Evolutionary conservation across 1,140 invertebrate species (phyloP), one percentile per base, ranked within the genome.

Genomic region (Cotesia glomerata): DNA sequence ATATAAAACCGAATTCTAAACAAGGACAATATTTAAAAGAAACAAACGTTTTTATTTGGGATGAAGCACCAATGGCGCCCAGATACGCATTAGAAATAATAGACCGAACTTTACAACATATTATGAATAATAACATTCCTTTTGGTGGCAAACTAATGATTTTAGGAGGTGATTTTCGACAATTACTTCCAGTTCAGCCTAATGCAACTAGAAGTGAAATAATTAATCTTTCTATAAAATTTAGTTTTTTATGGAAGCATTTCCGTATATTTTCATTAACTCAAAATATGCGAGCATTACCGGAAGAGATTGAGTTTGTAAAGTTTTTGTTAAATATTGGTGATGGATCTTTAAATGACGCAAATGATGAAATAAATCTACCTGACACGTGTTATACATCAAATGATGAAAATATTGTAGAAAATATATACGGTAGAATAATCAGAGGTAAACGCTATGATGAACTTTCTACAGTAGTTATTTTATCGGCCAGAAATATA

Each of bases 61-160:
- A 45, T 45, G 80, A 83, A 71, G 79, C 77, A 4, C 75, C 77
- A 1, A 79, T 80, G 80, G 51, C 76, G 5, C 75, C 71, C 16
- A 36, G 64, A 16, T 72, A 68, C 45, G 76, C 74, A 0, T 34
- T 69, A 13, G 67, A 69, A 5, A 34, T 69, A 13, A 34, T 76
- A 8, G 76, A 81, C 64, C 61, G 72, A 61, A 74, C 73, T 62
- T 69, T 79, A 26, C 62, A 63, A 45, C 73, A 77, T 61, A 68
- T 79, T 45, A 71, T 73, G 72, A 70, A 71, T 62, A 64, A 68
- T 45, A 14, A 71, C 69, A 9, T 66, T 26, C 76, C 62, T 14
- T 65, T 71, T 64, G 69, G 80, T 5, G 76, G 76, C 11, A 77
- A 80, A 77, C 51, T 72, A 35, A 14, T 80, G 3, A 45, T 81